Evolutionary conservation across 2,113 vertebrate genomes (phyloP), one percentile per base, ranked within the genome.

Genomic region (Chamaetylas fuelleborni): DNA sequence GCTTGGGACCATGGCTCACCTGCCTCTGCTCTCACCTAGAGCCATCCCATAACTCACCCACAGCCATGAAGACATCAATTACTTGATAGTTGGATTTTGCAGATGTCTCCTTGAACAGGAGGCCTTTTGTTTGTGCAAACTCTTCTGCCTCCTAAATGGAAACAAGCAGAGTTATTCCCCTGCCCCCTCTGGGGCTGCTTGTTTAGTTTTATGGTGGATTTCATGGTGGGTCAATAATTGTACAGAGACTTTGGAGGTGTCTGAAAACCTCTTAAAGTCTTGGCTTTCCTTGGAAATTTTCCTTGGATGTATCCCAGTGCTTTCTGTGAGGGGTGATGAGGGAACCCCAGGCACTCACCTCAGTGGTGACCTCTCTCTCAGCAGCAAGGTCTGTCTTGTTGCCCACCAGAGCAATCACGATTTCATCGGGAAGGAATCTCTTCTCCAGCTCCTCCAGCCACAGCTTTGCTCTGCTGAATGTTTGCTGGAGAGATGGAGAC

Each of bases 371-470:
- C 91, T 98, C 95, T 66, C 98, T 90, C 47, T 93, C 33, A 56
- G 80, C 65, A 11, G 31, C 61, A 8, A 98, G 98, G 73, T 99
- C 98, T 0, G 33, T 90, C 95, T 99, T 99, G 97, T 98, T 98
- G 56, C 98, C 98, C 0, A 98, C 97, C 92, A 99, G 96, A 86
- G 96, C 97, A 6, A 98, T 86, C 79, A 98, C 95, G 0, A 98
- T 98, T 33, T 98, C 98, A 15, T 96, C 77, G 0, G 93, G 96
- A 14, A 81, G 60, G 34, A 96, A 92, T n/a, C 96, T 98, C 58
- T 97, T 97, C 96, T 98, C 97, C 43, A 99, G 95, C 65, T 99
- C 98, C 64, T 43, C 89, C 66, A 98, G 96, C 98, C 98, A 99
- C 61, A 97, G 33, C 88, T 98, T 98, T 15, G 96, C 98, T 92